Evolutionary conservation across 2,888 invertebrate species (phyloP), one percentile per base, ranked within the genome.

Genomic region (Tachina fera): DNA sequence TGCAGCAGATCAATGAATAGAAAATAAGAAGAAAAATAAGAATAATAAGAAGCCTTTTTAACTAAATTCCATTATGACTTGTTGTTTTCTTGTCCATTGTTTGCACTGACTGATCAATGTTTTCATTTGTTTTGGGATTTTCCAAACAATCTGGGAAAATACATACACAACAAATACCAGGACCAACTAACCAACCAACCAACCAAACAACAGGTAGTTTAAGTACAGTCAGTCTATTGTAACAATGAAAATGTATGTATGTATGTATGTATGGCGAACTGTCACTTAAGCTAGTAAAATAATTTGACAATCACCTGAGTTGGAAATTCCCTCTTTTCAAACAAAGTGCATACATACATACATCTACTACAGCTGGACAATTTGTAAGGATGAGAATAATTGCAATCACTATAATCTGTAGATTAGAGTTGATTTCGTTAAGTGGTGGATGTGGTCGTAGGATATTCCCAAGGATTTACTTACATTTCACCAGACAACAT

Each of bases 111-210:
- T 86, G 83, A 86, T 61, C 79, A 86, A 70, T 86, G 83, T 86
- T 86, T 86, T 72, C 83, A 67, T 86, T 83, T 86, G 76, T 83
- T 86, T 83, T 86, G 76, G 83, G 79, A 80, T 83, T 79, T 86
- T 86, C 86, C 75, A 86, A 83, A 83, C 86, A 86, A 86, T 83
- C 72, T 83, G 83, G 67, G 76, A 83, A 83, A 83, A 80, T n/a
- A n/a, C n/a, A n/a, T 72, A 83, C 61, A 68, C 72, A 83, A 63
- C 80, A 83, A 79, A 79, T 56, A 45, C 11, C 14, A 10, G 49
- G 51, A 61, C 51, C 45, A 16, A 49, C 13, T 14, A 49, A 31
- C 6, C 31, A 31, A 31, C 31, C 31, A 31, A 31, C 5, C 31
- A 31, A 31, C 31, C n/a, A n/a, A n/a, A n/a, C 31, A 58, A 72